Evolutionary conservation across 1,140 invertebrate genomes (phyloP).

Genomic region (Ladona fulva): DNA sequence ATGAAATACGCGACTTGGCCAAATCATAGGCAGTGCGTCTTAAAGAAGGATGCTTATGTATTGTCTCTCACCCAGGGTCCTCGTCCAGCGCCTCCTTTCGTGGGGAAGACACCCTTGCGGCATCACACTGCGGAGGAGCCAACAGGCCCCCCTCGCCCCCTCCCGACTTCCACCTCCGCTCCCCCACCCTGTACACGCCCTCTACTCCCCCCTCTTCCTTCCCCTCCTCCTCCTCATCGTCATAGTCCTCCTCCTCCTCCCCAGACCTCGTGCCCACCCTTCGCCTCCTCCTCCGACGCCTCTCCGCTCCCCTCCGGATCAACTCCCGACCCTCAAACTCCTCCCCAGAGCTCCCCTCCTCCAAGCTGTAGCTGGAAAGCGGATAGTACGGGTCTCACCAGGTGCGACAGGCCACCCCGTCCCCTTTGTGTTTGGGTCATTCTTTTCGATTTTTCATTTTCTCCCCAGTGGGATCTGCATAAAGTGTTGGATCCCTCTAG

Average conservation of each 20-base stretch:
- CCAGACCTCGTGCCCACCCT: not conserved
- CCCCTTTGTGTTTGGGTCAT: too few species aligned
- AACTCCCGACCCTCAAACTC: not conserved
- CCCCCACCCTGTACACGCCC: not conserved
- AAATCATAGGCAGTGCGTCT: too few species aligned
- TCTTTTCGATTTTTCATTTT: too few species aligned
- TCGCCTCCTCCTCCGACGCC: conserved; percentile 15
- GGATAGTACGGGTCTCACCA: too few species aligned
- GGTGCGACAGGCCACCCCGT: too few species aligned
- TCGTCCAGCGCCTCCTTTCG: not conserved
- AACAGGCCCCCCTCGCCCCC: not conserved
- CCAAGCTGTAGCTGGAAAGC: conserved; percentile 27
- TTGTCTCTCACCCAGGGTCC: not conserved
- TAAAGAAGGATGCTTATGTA: conserved; percentile 25
- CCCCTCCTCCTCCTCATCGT: not conserved
- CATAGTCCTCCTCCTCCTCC: not conserved
- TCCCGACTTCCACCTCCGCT: not conserved
- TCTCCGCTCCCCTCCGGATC: conserved; percentile 24
- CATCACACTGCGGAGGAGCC: not conserved
- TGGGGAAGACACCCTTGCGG: not conserved
- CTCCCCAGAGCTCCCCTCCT: conserved; percentile 1
- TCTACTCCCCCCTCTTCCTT: not conserved
- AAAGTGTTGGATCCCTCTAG: too few species aligned
- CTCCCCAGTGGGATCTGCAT: too few species aligned
- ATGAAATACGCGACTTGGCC: too few species aligned